Evolutionary conservation across 2,113 vertebrate species (phyloP).

Genomic region (Raja brachyura): DNA sequence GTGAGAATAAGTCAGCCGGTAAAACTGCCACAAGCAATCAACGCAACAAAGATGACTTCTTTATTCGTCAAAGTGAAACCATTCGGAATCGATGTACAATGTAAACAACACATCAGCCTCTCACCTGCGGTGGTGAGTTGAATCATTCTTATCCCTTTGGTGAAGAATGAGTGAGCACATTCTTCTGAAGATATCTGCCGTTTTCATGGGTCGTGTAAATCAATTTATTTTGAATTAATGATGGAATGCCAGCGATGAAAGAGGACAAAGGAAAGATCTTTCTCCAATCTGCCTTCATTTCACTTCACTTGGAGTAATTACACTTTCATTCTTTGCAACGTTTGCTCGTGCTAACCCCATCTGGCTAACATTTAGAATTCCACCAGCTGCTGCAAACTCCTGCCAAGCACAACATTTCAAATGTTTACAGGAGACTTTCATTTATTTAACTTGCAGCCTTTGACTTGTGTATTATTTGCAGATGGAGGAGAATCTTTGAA

Average conservation of each 20-base stretch:
- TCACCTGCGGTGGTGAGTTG: background rate
- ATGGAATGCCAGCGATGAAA: background rate
- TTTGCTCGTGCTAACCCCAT: background rate
- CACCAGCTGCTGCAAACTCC: background rate
- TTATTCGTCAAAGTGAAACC: no score
- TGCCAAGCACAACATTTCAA: background rate
- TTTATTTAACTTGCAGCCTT: slow-evolving; percentile 8
- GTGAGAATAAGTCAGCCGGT: background rate
- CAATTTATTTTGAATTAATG: slow-evolving; percentile 27
- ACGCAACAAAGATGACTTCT: background rate
- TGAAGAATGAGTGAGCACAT: background rate
- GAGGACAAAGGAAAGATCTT: slow-evolving; percentile 13
- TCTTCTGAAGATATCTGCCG: background rate
- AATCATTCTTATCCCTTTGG: background rate
- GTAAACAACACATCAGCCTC: background rate
- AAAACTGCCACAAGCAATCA: background rate
- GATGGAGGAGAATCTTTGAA: background rate
- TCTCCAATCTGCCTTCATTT: background rate
- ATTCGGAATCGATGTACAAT: background rate
- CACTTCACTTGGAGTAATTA: background rate
- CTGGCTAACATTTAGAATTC: background rate
- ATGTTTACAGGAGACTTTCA: background rate
- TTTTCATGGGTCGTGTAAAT: background rate
- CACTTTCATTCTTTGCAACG: background rate
- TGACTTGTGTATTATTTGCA: background rate